Conservation (phyloP, 2,797 vertebrate species). For the Crypturellus tataupa region DNA sequence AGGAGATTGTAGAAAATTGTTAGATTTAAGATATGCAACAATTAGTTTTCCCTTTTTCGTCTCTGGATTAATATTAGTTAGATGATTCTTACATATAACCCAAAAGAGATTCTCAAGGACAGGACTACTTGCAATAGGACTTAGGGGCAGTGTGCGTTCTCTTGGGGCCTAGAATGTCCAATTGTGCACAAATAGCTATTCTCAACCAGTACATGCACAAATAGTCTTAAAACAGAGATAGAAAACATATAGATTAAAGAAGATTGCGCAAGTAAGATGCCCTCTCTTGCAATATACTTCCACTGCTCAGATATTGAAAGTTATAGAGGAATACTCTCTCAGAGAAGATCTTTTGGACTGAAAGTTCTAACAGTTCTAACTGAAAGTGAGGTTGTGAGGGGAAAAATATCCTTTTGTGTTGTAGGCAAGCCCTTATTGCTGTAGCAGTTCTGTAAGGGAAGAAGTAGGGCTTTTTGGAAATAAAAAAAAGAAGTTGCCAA, state of each 20-base stretch:
- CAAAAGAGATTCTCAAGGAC: too few species aligned
- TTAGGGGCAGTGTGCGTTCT: too few species aligned
- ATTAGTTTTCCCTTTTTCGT: too few species aligned
- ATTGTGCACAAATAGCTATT: too few species aligned
- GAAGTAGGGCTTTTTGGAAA: neutral
- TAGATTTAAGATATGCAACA: too few species aligned
- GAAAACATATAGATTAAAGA: neutral
- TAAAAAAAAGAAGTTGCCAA: neutral
- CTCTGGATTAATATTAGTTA: too few species aligned
- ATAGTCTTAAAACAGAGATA: neutral
- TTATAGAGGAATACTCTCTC: neutral
- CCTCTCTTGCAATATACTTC: neutral
- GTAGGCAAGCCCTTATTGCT: neutral
- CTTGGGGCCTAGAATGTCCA: too few species aligned
- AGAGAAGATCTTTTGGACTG: neutral
- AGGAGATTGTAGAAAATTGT: too few species aligned
- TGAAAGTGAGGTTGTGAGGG: neutral
- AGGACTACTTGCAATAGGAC: too few species aligned
- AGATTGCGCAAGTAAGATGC: neutral
- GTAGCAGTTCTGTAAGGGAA: neutral
- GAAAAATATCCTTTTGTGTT: neutral
- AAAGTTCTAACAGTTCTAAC: neutral
- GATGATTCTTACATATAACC: too few species aligned
- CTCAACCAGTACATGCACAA: too few species aligned
- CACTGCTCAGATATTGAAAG: neutral